Conservation (phyloP, 2,113 vertebrate species). For the Tychaedon coryphoeus region DNA sequence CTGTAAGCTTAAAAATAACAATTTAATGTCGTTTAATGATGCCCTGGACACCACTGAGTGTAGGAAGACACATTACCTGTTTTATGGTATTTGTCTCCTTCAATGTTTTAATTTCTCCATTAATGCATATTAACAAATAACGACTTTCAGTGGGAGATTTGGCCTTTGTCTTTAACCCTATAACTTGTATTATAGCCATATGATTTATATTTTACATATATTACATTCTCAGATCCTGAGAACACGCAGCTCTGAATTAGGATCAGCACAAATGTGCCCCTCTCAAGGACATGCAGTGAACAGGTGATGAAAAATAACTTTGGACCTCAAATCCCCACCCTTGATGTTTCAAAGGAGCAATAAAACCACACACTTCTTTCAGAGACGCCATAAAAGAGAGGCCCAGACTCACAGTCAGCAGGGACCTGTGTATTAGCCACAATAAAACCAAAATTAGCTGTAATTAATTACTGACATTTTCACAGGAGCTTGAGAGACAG, state of each 20-base stretch:
- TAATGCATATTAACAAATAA: not conserved
- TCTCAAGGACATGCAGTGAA: not conserved
- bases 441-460: not conserved
- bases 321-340: not conserved
- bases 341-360: not conserved
- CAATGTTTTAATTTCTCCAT: not conserved
- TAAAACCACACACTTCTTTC: not conserved
- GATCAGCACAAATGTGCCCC: not conserved
- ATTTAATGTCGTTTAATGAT: not conserved
- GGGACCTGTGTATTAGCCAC: not conserved
- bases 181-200: rapidly evolving
- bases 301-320: not conserved
- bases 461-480: not conserved
- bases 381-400: not conserved
- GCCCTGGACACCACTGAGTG: not conserved
- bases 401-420: not conserved
- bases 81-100: not conserved
- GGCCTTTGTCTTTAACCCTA: not conserved
- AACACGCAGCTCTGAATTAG: not conserved
- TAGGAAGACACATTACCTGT: not conserved
- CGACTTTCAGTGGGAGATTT: not conserved
- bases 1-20: not conserved
- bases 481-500: not conserved
- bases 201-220: not conserved
- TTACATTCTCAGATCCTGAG: not conserved